Base-by-base conservation (phyloP, 2,888 invertebrate genomes). In the Nymphalis urticae region DNA sequence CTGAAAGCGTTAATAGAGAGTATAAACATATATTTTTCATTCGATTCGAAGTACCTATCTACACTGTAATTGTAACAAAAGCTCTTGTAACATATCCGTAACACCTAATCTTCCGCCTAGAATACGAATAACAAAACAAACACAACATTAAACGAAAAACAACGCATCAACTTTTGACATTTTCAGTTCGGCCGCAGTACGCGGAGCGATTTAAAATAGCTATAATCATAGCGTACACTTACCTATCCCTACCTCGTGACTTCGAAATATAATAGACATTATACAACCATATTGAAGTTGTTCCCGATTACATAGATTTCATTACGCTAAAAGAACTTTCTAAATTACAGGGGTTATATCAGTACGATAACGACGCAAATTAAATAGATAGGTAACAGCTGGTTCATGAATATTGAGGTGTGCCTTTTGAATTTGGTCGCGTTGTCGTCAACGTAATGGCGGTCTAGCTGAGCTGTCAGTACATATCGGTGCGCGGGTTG, bases 171-270 rank as follows among this genome's bases (percentile, higher is more conserved):
- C 72, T 65, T 70, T 73, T 86, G 86, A 85, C 86, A 85, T 85
- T 85, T 84, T 78, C 79, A 79, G 77, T 79, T 86, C 83, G 84
- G 84, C 85, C 80, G 75, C 79, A 77, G 76, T 76, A 77, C 77
- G 76, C 77, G 62, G 73, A 75, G 72, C 68, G 71, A 78, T 80
- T 85, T 83, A 84, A 86, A 86, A 85, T 86, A 86, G 80, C 80
- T 42, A 48, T 68, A 68, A 48, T 73, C 82, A 84, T 83, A 83
- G 79, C 84, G 82, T 78, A 81, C 19, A 32, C 5, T 42, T 10
- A 81, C n/a, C 58, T 77, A 77, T 73, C 72, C 21, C 74, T 76
- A 80, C 76, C 86, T 80, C 85, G 85, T 84, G 85, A 85, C 81
- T 75, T n/a, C 60, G 36, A 54, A 56, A 51, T 51, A 64, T 58